phyloP scores from a whole-genome alignment of 1,140 invertebrate genomes.

The Leptonema lineaticorne region DNA sequence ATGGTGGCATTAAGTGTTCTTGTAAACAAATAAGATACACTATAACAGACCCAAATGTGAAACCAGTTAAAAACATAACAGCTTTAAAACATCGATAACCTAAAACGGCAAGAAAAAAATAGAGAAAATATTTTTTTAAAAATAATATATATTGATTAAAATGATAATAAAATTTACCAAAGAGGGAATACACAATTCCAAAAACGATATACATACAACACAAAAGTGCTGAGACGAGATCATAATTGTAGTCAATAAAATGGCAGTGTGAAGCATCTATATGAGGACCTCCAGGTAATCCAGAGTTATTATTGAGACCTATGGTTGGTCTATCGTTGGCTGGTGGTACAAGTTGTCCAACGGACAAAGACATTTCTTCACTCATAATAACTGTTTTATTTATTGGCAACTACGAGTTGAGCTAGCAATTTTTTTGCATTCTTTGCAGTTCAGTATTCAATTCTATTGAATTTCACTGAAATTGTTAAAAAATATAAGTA shows the following conservation, averaged over 20 bases:
- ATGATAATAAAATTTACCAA: conserved; percentile 57
- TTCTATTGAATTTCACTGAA: neutral
- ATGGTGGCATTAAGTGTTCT: conserved; percentile 69
- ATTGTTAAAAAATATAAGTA: neutral
- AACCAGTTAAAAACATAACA: conserved; percentile 86
- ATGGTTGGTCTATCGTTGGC: conserved; percentile 44
- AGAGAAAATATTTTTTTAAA: neutral
- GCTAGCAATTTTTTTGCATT: neutral
- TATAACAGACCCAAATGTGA: conserved; percentile 79
- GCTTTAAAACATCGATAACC: conserved; percentile 88
- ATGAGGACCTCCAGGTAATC: conserved; percentile 48
- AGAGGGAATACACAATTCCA: conserved; percentile 61
- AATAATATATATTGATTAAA: too few species aligned
- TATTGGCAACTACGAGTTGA: conserved; percentile 1
- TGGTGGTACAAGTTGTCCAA: conserved; percentile 52
- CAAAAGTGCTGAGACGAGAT: conserved; percentile 50
- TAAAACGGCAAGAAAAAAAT: conserved; percentile 52
- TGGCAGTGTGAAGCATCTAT: conserved; percentile 53
- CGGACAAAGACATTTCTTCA: conserved; percentile 43
- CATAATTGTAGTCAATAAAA: conserved; percentile 52
- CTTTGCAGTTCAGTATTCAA: neutral
- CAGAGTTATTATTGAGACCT: conserved; percentile 47
- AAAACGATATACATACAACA: conserved; percentile 58
- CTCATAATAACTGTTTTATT: neutral
- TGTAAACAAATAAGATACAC: conserved; percentile 79